A percentile compares a stretch with the other conserved stretches of the same genome.
Evolutionary conservation across 1,140 invertebrate species (phyloP).

Genomic region (Drosophila miranda): DNA sequence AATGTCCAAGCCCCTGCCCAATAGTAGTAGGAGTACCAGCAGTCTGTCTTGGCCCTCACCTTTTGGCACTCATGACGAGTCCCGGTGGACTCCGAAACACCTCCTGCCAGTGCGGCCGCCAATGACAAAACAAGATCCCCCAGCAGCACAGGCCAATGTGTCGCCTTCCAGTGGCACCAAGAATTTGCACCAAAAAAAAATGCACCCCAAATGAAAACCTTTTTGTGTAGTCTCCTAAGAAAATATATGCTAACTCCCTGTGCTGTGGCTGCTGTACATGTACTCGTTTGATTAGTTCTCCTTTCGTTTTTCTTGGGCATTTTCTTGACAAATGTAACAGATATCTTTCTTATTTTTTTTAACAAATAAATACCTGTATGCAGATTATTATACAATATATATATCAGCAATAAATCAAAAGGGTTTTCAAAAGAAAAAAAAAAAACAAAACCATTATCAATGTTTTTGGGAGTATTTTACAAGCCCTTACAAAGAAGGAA

Average conservation of each 20-base stretch:
- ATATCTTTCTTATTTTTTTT: slow-evolving; percentile 32
- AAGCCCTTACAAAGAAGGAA: too few species aligned
- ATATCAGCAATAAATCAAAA: slow-evolving; percentile 65
- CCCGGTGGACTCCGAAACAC: slow-evolving; percentile 25
- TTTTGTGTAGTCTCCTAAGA: slow-evolving; percentile 19
- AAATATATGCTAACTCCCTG: slow-evolving; percentile 25
- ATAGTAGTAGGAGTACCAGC: slow-evolving; percentile 10
- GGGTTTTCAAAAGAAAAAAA: slow-evolving; percentile 62
- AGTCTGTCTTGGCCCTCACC: slow-evolving; percentile 34
- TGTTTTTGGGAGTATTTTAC: neutral
- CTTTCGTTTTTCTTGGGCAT: slow-evolving; percentile 14
- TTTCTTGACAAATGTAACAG: slow-evolving; percentile 24
- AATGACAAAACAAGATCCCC: slow-evolving; percentile 35
- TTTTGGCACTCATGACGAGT: slow-evolving; percentile 70
- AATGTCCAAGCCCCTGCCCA: slow-evolving; percentile 14
- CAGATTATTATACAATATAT: slow-evolving; percentile 39
- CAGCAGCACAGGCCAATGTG: slow-evolving; percentile 52
- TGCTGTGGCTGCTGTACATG: slow-evolving; percentile 38
- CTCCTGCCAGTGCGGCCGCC: slow-evolving; percentile 39
- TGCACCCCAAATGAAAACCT: slow-evolving; percentile 44
- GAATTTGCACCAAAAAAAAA: slow-evolving; percentile 27
- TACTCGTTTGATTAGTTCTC: neutral
- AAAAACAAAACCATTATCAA: neutral
- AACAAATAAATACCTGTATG: slow-evolving; percentile 28
- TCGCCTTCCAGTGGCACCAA: slow-evolving; percentile 5